Conservation (phyloP, 2,888 invertebrate species). For the Caenorhabditis doughertyi region DNA sequence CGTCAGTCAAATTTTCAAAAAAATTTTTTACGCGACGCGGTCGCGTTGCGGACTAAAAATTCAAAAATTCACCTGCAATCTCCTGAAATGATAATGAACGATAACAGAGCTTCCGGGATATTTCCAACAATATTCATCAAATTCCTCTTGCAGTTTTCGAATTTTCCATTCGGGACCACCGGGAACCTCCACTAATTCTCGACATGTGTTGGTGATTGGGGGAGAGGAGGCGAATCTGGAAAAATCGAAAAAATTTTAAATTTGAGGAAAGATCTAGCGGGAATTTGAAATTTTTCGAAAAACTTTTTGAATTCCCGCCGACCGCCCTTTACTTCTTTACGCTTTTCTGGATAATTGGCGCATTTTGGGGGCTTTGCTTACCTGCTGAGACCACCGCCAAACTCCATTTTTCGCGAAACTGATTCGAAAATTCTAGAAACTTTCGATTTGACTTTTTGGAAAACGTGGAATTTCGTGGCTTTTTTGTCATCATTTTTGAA, state of each 20-base stretch:
- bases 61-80: constrained; percentile 32
- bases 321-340: no score
- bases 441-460: background rate
- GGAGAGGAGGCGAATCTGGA: constrained; percentile 23
- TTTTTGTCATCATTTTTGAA: no score
- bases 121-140: constrained; percentile 51
- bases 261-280: no score
- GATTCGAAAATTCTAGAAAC: background rate
- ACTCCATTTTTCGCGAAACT: constrained; percentile 7
- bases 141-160: constrained; percentile 32
- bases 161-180: constrained; percentile 62
- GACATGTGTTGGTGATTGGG: constrained; percentile 21
- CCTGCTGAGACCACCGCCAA: constrained; percentile 50
- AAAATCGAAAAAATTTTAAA: background rate
- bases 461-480: background rate
- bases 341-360: no score
- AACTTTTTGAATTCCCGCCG: background rate
- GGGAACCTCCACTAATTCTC: constrained; percentile 55
- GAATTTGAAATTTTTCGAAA: background rate
- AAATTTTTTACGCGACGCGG: no score
- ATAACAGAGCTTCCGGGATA: constrained; percentile 60
- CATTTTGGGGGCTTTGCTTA: background rate
- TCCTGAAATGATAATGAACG: constrained; percentile 59
- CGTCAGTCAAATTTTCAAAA: constrained; percentile 3
- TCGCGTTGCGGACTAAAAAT: background rate